Percentiles rank a stretch among this genome's conserved stretches.
Conservation (phyloP, 2,888 invertebrate species). For the Sipha maydis region DNA sequence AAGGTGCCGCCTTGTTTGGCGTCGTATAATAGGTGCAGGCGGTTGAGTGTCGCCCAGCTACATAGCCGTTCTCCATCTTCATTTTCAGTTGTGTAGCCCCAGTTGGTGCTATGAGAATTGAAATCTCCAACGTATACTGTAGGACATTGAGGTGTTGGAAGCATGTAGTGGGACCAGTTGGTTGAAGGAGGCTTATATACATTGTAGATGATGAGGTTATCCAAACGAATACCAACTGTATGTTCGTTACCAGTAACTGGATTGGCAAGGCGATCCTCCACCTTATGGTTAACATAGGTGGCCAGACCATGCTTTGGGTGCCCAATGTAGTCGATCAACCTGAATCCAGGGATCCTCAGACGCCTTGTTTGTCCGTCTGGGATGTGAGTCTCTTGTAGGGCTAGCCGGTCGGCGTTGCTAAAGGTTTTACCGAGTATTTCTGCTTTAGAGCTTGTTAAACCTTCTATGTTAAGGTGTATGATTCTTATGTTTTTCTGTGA, state of each 20-base stretch:
- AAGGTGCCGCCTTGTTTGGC: conserved; percentile 16
- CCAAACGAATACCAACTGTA: conserved; percentile 29
- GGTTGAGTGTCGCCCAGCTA: conserved; percentile 18
- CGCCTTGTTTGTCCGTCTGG: no score
- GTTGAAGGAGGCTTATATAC: conserved; percentile 16
- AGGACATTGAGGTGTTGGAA: conserved; percentile 1
- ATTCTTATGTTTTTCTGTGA: no score
- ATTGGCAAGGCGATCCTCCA: conserved; percentile 12
- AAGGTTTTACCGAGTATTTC: no score
- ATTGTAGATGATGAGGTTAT: conserved; percentile 19
- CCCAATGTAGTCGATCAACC: conserved; percentile 37
- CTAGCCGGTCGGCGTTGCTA: no score
- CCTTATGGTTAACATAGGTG: conserved; percentile 25
- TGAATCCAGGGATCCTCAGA: not conserved
- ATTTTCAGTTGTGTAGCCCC: conserved; percentile 30
- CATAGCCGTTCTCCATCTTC: conserved; percentile 16
- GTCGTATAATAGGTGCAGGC: not conserved
- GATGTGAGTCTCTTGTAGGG: no score
- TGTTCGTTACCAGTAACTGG: conserved; percentile 31
- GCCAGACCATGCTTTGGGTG: conserved; percentile 4
- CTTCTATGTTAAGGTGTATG: no score
- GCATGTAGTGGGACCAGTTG: conserved; percentile 15
- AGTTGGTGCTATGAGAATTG: conserved; percentile 5
- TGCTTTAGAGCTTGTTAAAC: no score
- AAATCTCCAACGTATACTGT: conserved; percentile 10